These are phyloP conservation scores for Orussus abietinus DNA, from an alignment of 1,140 invertebrate genomes.

Conservation along the genomic window DNA sequence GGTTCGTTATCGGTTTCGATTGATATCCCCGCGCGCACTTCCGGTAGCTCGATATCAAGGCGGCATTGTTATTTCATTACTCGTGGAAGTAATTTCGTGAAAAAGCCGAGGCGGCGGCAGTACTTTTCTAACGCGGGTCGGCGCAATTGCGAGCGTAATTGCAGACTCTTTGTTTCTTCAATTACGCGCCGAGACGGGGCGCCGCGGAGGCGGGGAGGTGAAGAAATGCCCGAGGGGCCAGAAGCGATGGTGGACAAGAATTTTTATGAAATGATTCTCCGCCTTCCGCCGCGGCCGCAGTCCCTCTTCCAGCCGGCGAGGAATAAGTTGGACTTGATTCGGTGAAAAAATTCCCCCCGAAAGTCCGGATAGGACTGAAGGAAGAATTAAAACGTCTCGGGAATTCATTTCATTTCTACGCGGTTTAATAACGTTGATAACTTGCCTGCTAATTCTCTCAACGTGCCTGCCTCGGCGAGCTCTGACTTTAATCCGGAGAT, in stretches of 20 bases:
- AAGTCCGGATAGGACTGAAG: no score
- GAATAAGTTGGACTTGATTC: constrained; percentile 8
- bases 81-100: constrained; percentile 33
- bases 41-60: no score
- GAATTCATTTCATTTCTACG: no score
- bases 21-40: no score
- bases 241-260: constrained; percentile 20
- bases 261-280: constrained; percentile 37
- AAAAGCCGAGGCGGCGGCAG: constrained; percentile 23
- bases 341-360: no score
- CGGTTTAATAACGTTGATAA: no score
- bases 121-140: constrained; percentile 16
- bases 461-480: no score
- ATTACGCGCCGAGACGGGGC: constrained; percentile 38
- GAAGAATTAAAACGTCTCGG: no score
- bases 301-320: background rate
- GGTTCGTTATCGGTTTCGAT: no score
- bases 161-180: constrained; percentile 46
- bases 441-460: no score
- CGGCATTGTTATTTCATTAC: constrained; percentile 11
- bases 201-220: constrained; percentile 4
- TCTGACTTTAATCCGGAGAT: no score
- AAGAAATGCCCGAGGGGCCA: constrained; percentile 1
- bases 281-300: constrained; percentile 7
- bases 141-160: constrained; percentile 39